Percentiles rank a stretch among this genome's conserved stretches.
These are phyloP conservation scores for Yponomeuta cagnagella DNA, from an alignment of 2,888 invertebrate species.

Conservation along the genomic window DNA sequence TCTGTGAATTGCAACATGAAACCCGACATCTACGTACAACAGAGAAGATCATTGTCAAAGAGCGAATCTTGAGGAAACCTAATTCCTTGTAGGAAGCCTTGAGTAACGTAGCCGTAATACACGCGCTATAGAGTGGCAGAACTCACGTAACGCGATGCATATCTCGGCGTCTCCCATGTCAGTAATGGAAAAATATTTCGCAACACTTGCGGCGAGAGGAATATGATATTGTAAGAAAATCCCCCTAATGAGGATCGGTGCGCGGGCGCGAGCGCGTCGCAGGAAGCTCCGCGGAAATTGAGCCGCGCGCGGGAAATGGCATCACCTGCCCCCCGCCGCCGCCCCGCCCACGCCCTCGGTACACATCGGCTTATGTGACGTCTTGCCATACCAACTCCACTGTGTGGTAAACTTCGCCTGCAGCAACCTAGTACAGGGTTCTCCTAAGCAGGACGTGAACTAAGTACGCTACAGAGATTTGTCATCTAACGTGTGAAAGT, in stretches of 20 bases:
- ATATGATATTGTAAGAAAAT: slow-evolving; percentile 1
- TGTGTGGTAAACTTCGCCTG: no score
- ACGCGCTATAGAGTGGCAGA: not conserved
- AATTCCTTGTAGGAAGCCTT: no score
- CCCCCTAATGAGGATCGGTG: not conserved
- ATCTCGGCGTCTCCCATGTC: not conserved
- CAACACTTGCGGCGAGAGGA: not conserved
- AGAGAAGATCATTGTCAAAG: no score
- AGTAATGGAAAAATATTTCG: not conserved
- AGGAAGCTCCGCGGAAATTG: slow-evolving; percentile 9
- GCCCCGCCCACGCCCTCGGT: not conserved
- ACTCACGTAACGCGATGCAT: not conserved
- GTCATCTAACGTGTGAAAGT: no score
- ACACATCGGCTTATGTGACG: not conserved
- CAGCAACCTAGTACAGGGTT: no score
- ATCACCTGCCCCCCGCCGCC: not conserved
- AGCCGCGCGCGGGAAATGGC: slow-evolving; percentile 2
- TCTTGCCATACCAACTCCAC: not conserved
- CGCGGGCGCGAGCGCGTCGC: not conserved
- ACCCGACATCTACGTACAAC: no score
- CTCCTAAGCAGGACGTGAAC: no score
- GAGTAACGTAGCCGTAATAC: not conserved
- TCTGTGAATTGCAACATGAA: no score
- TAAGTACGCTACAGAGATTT: no score
- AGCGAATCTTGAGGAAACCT: no score